These are phyloP conservation scores for Crepidodera aurea DNA, from an alignment of 2,888 invertebrate genomes.

Conservation along the genomic window DNA sequence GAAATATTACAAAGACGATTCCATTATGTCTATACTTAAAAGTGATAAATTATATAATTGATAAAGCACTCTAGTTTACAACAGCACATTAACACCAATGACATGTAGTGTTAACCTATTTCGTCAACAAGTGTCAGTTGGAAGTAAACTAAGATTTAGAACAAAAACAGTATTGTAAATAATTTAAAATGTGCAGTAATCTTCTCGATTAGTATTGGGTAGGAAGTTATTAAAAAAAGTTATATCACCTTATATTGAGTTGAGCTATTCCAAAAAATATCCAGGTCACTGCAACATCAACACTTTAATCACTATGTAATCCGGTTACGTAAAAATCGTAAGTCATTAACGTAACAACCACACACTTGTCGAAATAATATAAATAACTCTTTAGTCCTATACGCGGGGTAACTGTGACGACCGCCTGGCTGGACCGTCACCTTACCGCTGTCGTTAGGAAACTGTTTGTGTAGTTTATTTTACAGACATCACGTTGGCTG, in stretches of 20 bases:
- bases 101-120: neutral
- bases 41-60: constrained; percentile 6
- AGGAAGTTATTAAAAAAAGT: neutral
- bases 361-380: constrained; percentile 31
- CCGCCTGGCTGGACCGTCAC: constrained; percentile 55
- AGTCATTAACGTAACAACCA: constrained; percentile 32
- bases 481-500: constrained; percentile 41
- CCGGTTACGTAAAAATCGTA: constrained; percentile 29
- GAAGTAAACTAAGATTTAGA: no score
- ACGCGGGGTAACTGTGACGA: constrained; percentile 59
- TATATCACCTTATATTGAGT: constrained; percentile 32
- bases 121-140: constrained; percentile 11
- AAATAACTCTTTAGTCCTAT: constrained; percentile 15
- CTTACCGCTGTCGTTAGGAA: constrained; percentile 60
- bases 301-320: constrained; percentile 37
- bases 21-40: neutral
- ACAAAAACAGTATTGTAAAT: no score
- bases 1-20: neutral
- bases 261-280: constrained; percentile 34
- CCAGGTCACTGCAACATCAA: constrained; percentile 40
- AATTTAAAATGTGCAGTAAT: no score
- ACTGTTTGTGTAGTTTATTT: constrained; percentile 48
- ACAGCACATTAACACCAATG: neutral
- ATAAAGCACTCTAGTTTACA: neutral
- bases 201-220: no score